These are phyloP conservation scores for Neuroterus valhalla DNA, from an alignment of 1,140 invertebrate genomes.

Conservation along the genomic window DNA sequence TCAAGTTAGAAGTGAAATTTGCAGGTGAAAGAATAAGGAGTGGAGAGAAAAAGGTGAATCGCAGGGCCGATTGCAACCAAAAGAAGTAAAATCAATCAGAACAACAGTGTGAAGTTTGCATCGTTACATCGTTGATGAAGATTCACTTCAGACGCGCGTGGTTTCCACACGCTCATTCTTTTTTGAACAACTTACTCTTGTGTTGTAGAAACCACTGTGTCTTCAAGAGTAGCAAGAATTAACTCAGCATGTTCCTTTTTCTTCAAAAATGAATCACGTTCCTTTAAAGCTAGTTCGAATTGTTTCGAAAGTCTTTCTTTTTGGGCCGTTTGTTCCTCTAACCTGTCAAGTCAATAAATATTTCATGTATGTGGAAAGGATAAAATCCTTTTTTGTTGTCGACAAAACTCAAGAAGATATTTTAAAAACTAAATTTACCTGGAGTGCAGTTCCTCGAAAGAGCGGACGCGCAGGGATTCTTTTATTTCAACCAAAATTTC, in stretches of 20 bases:
- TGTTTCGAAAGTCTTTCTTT: not conserved
- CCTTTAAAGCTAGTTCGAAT: not conserved
- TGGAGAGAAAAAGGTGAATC: no score
- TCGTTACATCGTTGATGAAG: no score
- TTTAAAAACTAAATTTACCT: not conserved
- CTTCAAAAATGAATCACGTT: slow-evolving; percentile 7
- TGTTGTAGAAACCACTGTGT: not conserved
- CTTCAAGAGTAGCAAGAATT: slow-evolving; percentile 33
- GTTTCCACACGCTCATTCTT: no score
- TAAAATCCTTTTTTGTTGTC: no score
- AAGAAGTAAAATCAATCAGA: no score
- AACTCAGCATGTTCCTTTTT: slow-evolving; percentile 31
- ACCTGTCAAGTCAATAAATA: not conserved
- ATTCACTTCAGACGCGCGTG: no score
- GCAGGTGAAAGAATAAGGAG: no score
- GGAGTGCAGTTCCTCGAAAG: not conserved
- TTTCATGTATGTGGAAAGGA: no score
- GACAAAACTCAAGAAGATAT: not conserved
- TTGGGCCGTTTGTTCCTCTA: not conserved
- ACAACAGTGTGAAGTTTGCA: no score
- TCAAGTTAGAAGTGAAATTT: no score
- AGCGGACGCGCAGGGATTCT: not conserved
- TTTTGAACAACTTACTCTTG: not conserved
- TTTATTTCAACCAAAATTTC: not conserved
- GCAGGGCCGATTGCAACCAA: no score